phyloP scores from a whole-genome alignment of 2,797 vertebrate species.

The Odontamblyopus rebecca region DNA sequence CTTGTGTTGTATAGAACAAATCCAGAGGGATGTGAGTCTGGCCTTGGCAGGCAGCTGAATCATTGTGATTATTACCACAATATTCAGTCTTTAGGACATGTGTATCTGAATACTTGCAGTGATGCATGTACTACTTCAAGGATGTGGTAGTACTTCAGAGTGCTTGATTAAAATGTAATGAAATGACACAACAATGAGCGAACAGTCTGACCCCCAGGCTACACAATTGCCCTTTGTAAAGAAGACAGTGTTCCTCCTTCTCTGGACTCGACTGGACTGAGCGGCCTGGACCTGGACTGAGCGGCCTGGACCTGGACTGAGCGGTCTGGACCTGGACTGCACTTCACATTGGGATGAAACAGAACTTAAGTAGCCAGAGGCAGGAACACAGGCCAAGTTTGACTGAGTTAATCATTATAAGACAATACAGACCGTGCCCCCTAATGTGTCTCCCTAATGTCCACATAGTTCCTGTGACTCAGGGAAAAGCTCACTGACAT shows the following conservation, averaged over 20 bases:
- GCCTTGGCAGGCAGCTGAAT: too few species aligned
- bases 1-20: too few species aligned
- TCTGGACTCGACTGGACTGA: not conserved
- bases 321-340: not conserved
- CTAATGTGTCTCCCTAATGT: not conserved
- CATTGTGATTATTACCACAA: not conserved
- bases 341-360: too few species aligned
- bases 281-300: not conserved
- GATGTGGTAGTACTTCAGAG: not conserved
- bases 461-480: not conserved
- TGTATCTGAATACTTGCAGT: not conserved
- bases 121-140: not conserved
- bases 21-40: too few species aligned
- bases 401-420: not conserved
- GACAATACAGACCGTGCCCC: not conserved
- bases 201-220: constrained; percentile 16
- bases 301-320: not conserved
- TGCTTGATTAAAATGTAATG: not conserved
- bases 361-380: too few species aligned
- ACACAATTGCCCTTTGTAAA: constrained; percentile 1
- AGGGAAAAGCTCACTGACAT: not conserved
- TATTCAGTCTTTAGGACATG: not conserved
- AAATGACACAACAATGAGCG: not conserved
- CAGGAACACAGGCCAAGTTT: not conserved
- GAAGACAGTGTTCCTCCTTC: constrained; percentile 4